Base-by-base conservation (phyloP, 2,888 invertebrate genomes). In the Eristalis arbustorum region DNA sequence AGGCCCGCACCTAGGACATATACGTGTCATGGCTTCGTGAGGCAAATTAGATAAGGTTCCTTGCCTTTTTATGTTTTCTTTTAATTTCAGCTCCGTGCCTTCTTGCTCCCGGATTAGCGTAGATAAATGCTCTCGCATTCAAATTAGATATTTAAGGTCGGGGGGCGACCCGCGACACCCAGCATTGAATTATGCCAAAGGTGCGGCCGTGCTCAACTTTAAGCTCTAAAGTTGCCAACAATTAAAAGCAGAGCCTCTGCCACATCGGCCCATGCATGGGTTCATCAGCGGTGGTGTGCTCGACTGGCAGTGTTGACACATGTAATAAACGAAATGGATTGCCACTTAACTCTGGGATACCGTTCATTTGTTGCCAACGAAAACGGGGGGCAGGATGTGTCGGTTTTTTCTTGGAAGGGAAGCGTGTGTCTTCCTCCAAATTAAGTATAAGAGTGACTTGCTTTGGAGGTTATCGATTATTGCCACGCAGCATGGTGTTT, bases 61-160 rank as follows among this genome's bases (percentile, higher is more conserved):
- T 75, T 84, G 28, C 67, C 69, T 62, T 82, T 82, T 78, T 28
- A 71, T 84, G 80, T 80, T 68, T 71, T 62, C 67, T 72, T 80
- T 69, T 81, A 78, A 82, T 82, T 67, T 77, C 56, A 34, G 63
- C 73, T 67, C 28, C 68, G 40, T 40, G 57, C 61, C 73, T 78
- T 34, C 49, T n/a, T 34, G 57, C 37, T 22, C n/a, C n/a, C 40
- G 69, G 73, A 78, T 85, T 74, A 69, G 82, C 64, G 61, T 57
- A 67, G 85, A 85, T 82, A 85, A 82, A 85, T 82, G 77, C 66
- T 56, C 37, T 77, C 85, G 85, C 85, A 85, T 85, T 85, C 82
- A 82, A 82, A 85, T 85, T 74, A 78, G 77, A 74, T 78, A 77
- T 74, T 82, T 77, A 77, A 74, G 49, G n/a, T n/a, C n/a, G n/a